These are phyloP conservation scores for Nyctibius bracteatus DNA, from an alignment of 2,113 vertebrate genomes.

Conservation along the genomic window DNA sequence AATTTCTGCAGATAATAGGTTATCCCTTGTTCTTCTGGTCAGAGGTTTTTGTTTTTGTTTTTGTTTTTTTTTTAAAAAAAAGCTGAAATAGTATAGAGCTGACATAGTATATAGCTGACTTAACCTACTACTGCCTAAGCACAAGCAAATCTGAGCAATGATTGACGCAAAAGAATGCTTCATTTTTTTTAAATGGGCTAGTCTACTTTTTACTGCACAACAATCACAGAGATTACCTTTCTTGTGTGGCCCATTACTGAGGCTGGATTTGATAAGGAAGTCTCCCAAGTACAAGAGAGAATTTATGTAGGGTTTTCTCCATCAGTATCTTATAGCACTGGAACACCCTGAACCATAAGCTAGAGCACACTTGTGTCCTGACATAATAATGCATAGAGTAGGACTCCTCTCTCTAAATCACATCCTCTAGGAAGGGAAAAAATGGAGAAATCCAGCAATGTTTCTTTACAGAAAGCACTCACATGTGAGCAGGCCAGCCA, in stretches of 20 bases:
- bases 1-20: neutral
- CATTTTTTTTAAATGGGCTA: neutral
- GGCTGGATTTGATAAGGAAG: neutral
- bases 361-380: neutral
- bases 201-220: neutral
- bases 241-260: neutral
- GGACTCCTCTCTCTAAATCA: neutral
- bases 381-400: neutral
- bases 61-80: no score
- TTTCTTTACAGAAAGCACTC: neutral
- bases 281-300: neutral
- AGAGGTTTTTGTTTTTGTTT: no score
- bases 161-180: neutral
- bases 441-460: neutral
- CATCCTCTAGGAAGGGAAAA: neutral
- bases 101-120: neutral
- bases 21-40: neutral
- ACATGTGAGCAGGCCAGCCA: neutral
- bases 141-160: neutral
- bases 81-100: neutral
- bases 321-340: neutral
- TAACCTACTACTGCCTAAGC: neutral
- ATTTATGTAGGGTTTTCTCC: neutral
- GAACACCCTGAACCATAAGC: neutral
- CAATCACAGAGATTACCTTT: neutral